Evolutionary conservation across 2,113 vertebrate species (phyloP).

Genomic region (Spea bombifrons): DNA sequence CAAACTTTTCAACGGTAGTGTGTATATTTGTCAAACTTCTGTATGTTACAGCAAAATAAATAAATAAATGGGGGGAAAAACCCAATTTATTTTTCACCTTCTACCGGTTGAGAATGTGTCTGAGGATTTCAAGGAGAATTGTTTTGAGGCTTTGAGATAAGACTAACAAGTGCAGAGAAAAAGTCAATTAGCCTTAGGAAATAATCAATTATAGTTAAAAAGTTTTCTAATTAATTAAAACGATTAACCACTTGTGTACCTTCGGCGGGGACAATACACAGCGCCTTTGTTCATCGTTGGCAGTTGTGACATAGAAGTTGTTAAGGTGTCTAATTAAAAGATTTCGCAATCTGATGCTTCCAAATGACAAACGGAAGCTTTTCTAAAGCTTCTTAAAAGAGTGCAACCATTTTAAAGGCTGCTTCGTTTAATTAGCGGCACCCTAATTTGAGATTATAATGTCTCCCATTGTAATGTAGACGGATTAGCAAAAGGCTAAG

Average conservation of each 20-base stretch:
- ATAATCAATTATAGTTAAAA: constrained; percentile 43
- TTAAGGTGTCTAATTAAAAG: constrained; percentile 33
- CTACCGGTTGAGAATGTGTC: background rate
- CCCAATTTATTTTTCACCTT: background rate
- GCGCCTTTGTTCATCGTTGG: background rate
- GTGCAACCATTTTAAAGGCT: constrained; percentile 13
- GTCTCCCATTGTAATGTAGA: background rate
- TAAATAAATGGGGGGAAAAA: no score
- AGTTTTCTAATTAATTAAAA: constrained; percentile 29
- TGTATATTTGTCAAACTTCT: no score
- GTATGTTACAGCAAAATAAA: no score
- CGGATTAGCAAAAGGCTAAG: background rate
- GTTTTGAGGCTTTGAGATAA: constrained; percentile 15
- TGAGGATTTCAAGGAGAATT: constrained; percentile 11
- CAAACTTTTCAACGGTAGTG: no score
- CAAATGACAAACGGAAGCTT: constrained; percentile 11
- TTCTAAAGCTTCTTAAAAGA: constrained; percentile 14
- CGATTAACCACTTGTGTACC: constrained; percentile 11
- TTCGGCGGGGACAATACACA: background rate
- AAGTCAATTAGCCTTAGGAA: constrained; percentile 43
- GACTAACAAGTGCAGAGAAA: constrained; percentile 11
- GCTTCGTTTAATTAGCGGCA: background rate
- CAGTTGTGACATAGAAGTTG: constrained; percentile 1
- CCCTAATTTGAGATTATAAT: background rate
- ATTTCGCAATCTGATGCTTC: constrained; percentile 12